Evolutionary conservation across 2,888 invertebrate genomes (phyloP), one percentile per base, ranked within the genome.

Genomic region (Oscheius sp.): DNA sequence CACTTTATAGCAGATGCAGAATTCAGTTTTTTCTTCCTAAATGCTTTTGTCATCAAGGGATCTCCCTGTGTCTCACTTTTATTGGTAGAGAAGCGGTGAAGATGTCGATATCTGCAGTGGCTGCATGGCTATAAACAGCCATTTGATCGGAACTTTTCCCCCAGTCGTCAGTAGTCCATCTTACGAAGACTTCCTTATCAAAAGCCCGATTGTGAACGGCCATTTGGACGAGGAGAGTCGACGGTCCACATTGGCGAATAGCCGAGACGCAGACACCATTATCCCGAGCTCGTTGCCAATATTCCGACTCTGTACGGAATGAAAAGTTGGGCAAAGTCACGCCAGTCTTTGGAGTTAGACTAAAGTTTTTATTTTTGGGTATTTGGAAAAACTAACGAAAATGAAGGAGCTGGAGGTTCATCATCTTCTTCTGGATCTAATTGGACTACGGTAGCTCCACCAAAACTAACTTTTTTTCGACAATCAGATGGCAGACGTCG

Each of bases 261-360:
- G 64, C 64, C 17, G 64, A 34, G 20, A 64, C 64, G 20, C 48
- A 46, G 6, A 64, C 20, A 17, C 64, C 64, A 17, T 20, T 17
- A n/a, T 31, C 15, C 10, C 64, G 15, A 20, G 50, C 64, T 10
- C 48, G 46, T 5, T 52, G 20, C 25, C 31, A 64, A 33, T 64
- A 31, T 15, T 64, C 64, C 50, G 64, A 50, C 50, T 64, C 64
- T 34, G 48, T 27, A 20, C 64, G 48, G 50, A 64, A 64, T 8
- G 34, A 17, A 27, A 64, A 64, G 37, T 64, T 64, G 17, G 64
- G 64, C 12, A 64, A 29, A 8, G 25, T 17, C 10, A 64, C 20
- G 23, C 17, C 27, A 6, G n/a, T 12, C 45, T 61, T 42, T 8
- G 39, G 15, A n/a, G 27, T 15, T 27, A 15, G 25, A 12, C 29